Conservation (phyloP, 2,113 vertebrate species). For the Callithrix jacchus region DNA sequence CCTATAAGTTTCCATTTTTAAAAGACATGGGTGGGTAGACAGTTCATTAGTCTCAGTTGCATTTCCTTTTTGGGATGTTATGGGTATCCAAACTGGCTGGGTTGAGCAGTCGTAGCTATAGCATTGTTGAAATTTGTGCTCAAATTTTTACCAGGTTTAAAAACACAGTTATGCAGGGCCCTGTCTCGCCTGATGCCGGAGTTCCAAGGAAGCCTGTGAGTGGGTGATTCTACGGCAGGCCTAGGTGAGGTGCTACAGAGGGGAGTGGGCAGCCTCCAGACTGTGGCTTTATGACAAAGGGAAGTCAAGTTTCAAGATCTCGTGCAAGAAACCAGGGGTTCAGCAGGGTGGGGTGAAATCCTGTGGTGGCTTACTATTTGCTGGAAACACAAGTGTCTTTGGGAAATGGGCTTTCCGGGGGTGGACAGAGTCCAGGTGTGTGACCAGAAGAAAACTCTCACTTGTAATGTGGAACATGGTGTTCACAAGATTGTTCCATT, state of each 20-base stretch:
- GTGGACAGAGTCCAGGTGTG: no score
- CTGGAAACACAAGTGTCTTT: not conserved
- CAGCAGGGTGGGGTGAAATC: not conserved
- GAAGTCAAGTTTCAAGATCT: not conserved
- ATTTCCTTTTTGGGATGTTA: not conserved
- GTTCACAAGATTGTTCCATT: not conserved
- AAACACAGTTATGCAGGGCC: not conserved
- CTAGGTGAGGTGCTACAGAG: not conserved
- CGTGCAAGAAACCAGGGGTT: not conserved
- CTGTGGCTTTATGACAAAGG: not conserved
- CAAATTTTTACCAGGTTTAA: not conserved
- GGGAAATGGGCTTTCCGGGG: not conserved
- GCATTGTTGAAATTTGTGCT: not conserved
- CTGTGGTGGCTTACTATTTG: not conserved
- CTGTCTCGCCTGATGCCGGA: rapidly evolving
- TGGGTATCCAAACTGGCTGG: not conserved
- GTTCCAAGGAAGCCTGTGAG: not conserved
- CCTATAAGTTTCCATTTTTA: not conserved
- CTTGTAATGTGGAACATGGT: rapidly evolving
- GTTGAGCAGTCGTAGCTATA: not conserved
- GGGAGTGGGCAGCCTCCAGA: not conserved
- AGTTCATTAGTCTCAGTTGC: not conserved
- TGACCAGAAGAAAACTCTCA: not conserved
- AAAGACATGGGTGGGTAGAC: not conserved
- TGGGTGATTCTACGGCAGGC: not conserved